Conservation (phyloP, 2,797 vertebrate species). For the Schizopygopsis malacanthus region DNA sequence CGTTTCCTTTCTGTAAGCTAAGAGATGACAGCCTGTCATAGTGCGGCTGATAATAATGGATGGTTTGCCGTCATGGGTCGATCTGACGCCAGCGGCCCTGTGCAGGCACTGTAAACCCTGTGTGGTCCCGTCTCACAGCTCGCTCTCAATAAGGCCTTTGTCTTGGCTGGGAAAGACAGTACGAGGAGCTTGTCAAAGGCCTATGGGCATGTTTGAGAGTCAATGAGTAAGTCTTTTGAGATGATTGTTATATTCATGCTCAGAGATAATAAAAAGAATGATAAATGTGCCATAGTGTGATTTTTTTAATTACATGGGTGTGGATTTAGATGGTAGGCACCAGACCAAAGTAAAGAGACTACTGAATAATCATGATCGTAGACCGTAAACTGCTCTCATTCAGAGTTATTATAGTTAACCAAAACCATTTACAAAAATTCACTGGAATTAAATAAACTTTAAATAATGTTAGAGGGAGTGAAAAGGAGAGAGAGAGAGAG, state of each 20-base stretch:
- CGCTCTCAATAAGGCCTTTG: conserved; percentile 49
- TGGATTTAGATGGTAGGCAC: neutral
- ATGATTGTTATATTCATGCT: neutral
- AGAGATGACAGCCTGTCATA: conserved; percentile 60
- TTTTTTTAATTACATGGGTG: neutral
- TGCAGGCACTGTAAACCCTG: conserved; percentile 31
- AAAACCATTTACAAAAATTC: neutral
- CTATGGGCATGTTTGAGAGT: conserved; percentile 3
- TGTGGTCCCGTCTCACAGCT: conserved; percentile 54
- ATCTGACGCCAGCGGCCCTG: conserved; percentile 48
- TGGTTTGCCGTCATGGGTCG: conserved; percentile 34
- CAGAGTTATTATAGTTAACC: neutral
- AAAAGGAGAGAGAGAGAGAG: too few species aligned
- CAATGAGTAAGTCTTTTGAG: neutral
- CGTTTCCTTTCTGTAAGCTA: conserved; percentile 52
- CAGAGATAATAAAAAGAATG: neutral
- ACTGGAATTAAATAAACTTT: neutral
- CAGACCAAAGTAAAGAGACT: conserved; percentile 6
- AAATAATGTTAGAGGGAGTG: neutral
- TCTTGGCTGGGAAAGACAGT: conserved; percentile 33
- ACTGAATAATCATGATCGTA: neutral
- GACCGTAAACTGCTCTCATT: neutral
- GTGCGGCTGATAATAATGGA: conserved; percentile 53
- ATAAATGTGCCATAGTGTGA: neutral
- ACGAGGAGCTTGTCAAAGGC: neutral